A percentile compares a stretch with the other conserved stretches of the same genome.
Conservation (phyloP, 2,888 invertebrate species). For the Linyphia triangularis region DNA sequence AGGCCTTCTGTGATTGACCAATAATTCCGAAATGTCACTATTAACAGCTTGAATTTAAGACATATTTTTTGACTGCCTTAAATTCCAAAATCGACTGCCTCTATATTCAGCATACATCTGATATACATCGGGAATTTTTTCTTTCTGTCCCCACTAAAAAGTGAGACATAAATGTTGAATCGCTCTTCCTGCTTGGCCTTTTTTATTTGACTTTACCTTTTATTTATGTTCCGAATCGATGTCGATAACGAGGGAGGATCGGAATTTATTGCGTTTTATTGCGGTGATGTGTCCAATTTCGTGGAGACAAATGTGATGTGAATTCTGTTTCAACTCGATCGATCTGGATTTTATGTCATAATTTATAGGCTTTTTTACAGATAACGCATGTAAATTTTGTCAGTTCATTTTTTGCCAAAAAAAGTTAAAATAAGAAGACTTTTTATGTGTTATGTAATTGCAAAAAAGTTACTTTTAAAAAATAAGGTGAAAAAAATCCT, state of each 20-base stretch:
- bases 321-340: slow-evolving; percentile 24
- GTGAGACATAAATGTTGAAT: slow-evolving; percentile 13
- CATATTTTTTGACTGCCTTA: background rate
- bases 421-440: background rate
- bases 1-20: too few species aligned
- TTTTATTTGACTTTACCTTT: slow-evolving; percentile 22
- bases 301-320: slow-evolving; percentile 44
- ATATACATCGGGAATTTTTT: background rate
- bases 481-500: background rate
- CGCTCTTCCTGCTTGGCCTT: background rate
- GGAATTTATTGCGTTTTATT: slow-evolving; percentile 65
- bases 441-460: too few species aligned
- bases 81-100: slow-evolving; percentile 43
- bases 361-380: slow-evolving; percentile 1
- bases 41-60: too few species aligned
- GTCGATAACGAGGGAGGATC: slow-evolving; percentile 53
- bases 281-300: slow-evolving; percentile 62
- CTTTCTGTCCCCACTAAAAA: slow-evolving; percentile 21
- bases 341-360: slow-evolving; percentile 1
- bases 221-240: slow-evolving; percentile 42
- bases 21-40: too few species aligned
- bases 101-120: background rate
- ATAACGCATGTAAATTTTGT: slow-evolving; percentile 22
- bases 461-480: background rate
- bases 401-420: background rate